Evolutionary conservation across 64 coral and sea anemone genomes (phyloP).

Genomic region (Cladopsammia gracilis): DNA sequence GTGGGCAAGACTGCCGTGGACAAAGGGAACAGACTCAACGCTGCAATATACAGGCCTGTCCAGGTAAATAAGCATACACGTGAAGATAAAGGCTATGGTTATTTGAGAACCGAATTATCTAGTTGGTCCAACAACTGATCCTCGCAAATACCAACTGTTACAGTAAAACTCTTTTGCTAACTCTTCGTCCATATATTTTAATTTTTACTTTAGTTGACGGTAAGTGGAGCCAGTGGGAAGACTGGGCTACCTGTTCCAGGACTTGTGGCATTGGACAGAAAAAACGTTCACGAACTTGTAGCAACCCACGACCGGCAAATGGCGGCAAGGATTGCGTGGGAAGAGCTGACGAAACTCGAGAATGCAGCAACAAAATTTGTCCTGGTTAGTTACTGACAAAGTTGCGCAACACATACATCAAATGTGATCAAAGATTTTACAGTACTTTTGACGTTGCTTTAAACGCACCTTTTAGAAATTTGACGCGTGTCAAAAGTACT

Average conservation of each 20-base stretch:
- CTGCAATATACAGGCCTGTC: slow-evolving; percentile 53
- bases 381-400: slow-evolving; percentile 5
- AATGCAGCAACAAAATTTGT: slow-evolving; percentile 34
- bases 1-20: slow-evolving; percentile 16
- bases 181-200: too few species aligned
- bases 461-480: too few species aligned
- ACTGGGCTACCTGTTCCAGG: slow-evolving; percentile 39
- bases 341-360: neutral
- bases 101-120: too few species aligned
- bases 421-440: too few species aligned
- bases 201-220: slow-evolving; percentile 4
- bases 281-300: slow-evolving; percentile 16
- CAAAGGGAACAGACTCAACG: neutral
- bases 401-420: too few species aligned
- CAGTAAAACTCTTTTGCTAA: too few species aligned
- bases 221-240: slow-evolving; percentile 7
- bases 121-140: too few species aligned
- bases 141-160: too few species aligned
- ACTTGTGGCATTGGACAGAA: slow-evolving; percentile 54
- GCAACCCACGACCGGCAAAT: slow-evolving; percentile 32
- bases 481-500: too few species aligned
- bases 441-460: too few species aligned
- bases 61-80: neutral
- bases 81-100: neutral
- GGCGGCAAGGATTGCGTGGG: slow-evolving; percentile 27